Conservation (phyloP, 2,113 vertebrate genomes). For the Callopanchax toddi region DNA sequence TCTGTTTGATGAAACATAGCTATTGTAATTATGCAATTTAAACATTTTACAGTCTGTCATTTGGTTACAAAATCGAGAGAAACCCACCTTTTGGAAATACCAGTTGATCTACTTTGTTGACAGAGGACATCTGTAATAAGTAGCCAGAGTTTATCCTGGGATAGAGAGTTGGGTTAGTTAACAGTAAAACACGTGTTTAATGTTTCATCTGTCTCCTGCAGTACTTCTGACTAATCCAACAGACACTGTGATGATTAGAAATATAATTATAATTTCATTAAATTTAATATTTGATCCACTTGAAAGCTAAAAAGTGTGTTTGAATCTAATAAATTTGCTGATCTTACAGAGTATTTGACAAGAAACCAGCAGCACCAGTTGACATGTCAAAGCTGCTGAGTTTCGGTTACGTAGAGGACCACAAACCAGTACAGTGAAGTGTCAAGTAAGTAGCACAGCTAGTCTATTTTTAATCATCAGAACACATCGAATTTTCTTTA, state of each 20-base stretch:
- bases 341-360: conserved; percentile 60
- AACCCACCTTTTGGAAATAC: not conserved
- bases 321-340: not conserved
- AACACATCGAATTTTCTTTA: conserved; percentile 11
- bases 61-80: not conserved
- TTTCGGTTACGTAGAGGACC: conserved; percentile 74
- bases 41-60: no score
- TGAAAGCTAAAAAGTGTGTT: not conserved
- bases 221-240: not conserved
- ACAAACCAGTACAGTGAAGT: conserved; percentile 30
- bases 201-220: conserved; percentile 20
- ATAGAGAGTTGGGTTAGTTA: not conserved
- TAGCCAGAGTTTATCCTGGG: conserved; percentile 30
- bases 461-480: not conserved
- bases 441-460: conserved; percentile 45
- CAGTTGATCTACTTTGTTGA: conserved; percentile 14
- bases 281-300: no score
- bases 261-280: not conserved
- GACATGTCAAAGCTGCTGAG: conserved; percentile 79
- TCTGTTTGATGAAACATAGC: no score
- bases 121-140: conserved; percentile 29
- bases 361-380: conserved; percentile 65
- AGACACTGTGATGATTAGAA: not conserved
- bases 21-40: no score
- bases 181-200: conserved; percentile 22